Conservation (phyloP, 2,888 invertebrate species). For the Tetragnatha montana region DNA sequence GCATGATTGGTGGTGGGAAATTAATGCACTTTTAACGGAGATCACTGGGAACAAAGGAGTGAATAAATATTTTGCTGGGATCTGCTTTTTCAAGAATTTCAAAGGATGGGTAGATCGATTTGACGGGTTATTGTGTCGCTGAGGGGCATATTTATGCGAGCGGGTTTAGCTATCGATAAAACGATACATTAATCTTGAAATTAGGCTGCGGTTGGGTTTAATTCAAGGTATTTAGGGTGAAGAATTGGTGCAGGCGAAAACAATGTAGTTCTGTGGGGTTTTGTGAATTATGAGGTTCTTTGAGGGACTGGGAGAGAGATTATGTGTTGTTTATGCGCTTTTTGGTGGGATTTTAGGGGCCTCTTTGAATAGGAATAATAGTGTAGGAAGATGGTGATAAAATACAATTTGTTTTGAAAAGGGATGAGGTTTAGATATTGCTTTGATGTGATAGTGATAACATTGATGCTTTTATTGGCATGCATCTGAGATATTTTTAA, state of each 20-base stretch:
- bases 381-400: too few relatives aligned
- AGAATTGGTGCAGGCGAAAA: neutral
- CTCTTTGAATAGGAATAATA: too few relatives aligned
- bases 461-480: too few relatives aligned
- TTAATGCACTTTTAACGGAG: slow-evolving; percentile 62
- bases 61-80: slow-evolving; percentile 36
- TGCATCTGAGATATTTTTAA: too few relatives aligned
- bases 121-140: slow-evolving; percentile 31
- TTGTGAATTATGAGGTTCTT: too few relatives aligned
- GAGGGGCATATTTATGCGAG: slow-evolving; percentile 17
- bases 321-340: too few relatives aligned
- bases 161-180: slow-evolving; percentile 1
- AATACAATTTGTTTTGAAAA: too few relatives aligned
- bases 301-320: too few relatives aligned
- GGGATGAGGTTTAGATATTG: too few relatives aligned
- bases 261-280: neutral
- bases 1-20: slow-evolving; percentile 46
- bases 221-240: neutral
- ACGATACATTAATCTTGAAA: slow-evolving; percentile 13
- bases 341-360: too few relatives aligned
- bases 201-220: neutral
- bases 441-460: too few relatives aligned
- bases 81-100: slow-evolving; percentile 48
- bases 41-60: slow-evolving; percentile 48
- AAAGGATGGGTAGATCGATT: slow-evolving; percentile 41